These are phyloP conservation scores for Oryzias javanicus DNA, from an alignment of 2,113 vertebrate genomes.

Conservation along the genomic window DNA sequence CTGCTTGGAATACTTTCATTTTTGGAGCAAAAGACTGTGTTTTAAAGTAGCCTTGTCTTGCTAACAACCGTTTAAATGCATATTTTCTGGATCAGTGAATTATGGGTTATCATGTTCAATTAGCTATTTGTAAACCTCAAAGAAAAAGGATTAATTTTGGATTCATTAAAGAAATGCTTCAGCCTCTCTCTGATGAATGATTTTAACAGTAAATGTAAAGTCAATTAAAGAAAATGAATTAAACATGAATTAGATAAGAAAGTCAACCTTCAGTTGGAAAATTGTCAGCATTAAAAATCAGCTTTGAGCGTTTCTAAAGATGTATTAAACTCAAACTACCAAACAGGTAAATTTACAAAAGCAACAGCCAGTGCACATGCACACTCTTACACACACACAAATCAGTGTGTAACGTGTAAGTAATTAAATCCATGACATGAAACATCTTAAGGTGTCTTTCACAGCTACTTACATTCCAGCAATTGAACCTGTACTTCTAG, in stretches of 20 bases:
- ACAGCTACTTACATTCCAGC: conserved; percentile 49
- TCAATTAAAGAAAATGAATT: no score
- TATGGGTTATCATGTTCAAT: neutral
- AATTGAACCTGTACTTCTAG: conserved; percentile 44
- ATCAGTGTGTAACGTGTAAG: conserved; percentile 41
- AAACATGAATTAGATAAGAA: no score
- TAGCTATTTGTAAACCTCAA: neutral
- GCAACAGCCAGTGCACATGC: conserved; percentile 4
- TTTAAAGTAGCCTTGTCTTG: neutral
- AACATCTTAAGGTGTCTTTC: conserved; percentile 55
- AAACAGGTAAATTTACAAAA: conserved; percentile 21
- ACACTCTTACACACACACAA: conserved; percentile 1
- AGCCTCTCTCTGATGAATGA: no score
- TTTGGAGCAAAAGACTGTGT: neutral
- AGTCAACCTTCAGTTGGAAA: no score
- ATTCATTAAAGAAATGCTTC: no score
- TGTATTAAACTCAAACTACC: conserved; percentile 41
- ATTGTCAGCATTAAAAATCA: conserved; percentile 13
- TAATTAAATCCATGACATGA: conserved; percentile 59
- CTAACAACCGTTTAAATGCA: neutral
- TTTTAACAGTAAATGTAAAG: no score
- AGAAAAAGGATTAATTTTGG: neutral
- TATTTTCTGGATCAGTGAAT: conserved; percentile 7
- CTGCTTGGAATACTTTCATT: no score
- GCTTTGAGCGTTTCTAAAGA: conserved; percentile 23